Base-by-base conservation (phyloP, 35 echinoderm and acorn worm genomes). In the Apostichopus californicus region DNA sequence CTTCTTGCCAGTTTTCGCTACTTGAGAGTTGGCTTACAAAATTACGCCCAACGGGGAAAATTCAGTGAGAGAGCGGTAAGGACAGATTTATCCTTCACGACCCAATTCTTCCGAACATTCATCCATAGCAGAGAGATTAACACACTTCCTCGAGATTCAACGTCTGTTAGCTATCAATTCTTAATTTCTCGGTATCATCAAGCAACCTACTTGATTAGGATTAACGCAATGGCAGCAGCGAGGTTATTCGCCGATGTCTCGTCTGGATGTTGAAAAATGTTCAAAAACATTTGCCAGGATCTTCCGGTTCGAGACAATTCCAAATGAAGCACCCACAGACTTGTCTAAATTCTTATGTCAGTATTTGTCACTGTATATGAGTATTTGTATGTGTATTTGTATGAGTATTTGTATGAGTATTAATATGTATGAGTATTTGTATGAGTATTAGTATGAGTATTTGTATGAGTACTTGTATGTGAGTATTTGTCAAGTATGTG, bases 101-200 rank as follows among this genome's bases (percentile, higher is more conserved):
- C 71, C 71, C 71, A 75, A 75, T 75, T 75, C 71, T 75, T n/a
- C 71, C 20, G 17, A 75, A 75, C 71, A 22, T 75, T 75, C 71
- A 22, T 75, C 20, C 71, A 14, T 18, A 75, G 71, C 71, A 4
- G 71, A 75, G 71, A 75, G 71, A 75, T 75, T 75, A 75, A 75
- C 71, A 75, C 71, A 75, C 17, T 75, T 75, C 71, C 71, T 75
- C 15, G 6, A 75, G 71, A 75, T 18, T 75, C 71, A 6, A 75
- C 2, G 71, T 18, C 71, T 75, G 71, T 22, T 75, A 13, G n/a
- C 71, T 75, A 75, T 75, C 71, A 18, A 75, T 22, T 75, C 6
- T 20, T n/a, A 75, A 75, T 75, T 75, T 20, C 71, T 75, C 17
- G 6, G 11, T 18, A 75, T 13, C 71, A 4, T 18, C 1, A 18